phyloP scores from a whole-genome alignment of 1,140 invertebrate genomes.

The Sycophila sp. region DNA sequence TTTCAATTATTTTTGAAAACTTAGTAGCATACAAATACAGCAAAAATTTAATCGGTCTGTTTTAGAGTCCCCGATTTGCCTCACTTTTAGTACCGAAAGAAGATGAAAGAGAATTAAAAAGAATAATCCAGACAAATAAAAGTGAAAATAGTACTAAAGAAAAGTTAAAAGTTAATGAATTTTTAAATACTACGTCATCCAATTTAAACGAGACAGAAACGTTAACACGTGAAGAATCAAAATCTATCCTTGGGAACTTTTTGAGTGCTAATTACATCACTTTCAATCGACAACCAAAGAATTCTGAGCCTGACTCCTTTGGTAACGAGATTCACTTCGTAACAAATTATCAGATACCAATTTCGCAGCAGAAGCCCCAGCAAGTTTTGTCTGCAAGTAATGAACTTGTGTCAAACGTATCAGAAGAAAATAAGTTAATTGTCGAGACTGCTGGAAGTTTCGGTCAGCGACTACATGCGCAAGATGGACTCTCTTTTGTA shows the following conservation, averaged over 20 bases:
- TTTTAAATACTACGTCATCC: no score
- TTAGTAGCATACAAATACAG: no score
- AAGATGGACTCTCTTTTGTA: neutral
- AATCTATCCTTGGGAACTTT: neutral
- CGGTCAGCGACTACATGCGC: slow-evolving; percentile 39
- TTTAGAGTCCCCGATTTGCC: no score
- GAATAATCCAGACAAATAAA: neutral
- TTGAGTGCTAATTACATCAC: neutral
- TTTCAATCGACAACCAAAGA: neutral
- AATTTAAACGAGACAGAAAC: no score
- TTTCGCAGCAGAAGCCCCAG: neutral
- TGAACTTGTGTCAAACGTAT: slow-evolving; percentile 14
- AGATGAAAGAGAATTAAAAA: neutral
- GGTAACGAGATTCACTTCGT: neutral
- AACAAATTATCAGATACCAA: neutral
- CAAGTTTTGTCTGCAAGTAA: neutral
- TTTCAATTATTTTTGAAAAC: no score
- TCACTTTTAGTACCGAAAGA: no score
- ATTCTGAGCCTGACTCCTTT: neutral
- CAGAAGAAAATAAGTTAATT: slow-evolving; percentile 45
- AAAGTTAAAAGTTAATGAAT: no score
- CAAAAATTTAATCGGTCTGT: no score
- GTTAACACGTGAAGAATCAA: no score
- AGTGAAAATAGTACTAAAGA: neutral
- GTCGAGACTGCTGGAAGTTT: slow-evolving; percentile 47